Evolutionary conservation across 2,888 invertebrate genomes (phyloP), one percentile per base, ranked within the genome.

Genomic region (Gymnoscelis rufifasciata): DNA sequence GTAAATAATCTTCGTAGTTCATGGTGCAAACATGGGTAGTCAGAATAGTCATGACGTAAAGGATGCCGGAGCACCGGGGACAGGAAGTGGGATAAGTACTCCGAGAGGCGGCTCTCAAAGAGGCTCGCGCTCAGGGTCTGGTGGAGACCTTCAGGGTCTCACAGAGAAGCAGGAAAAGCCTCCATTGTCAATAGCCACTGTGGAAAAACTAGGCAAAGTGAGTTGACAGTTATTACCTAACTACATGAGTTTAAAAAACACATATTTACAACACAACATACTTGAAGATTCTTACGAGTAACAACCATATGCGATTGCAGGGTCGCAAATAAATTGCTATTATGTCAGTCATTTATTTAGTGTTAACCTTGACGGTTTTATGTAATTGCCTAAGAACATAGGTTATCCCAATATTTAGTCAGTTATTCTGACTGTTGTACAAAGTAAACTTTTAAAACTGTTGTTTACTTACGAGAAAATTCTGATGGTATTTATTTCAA

Each of bases 171-270:
- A 60, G 39, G 83, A 83, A 26, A 66, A 68, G 48, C 62, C 76
- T 1, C 88, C 89, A 49, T 89, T 90, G 19, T 92, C 92, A 43
- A 88, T 94, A 71, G 86, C 93, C 57, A 93, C 95, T 8, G 89
- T 94, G 39, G 94, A 94, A 70, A 94, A 92, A 78, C 86, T 95
- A 38, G 91, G 92, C 52, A 94, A 94, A 90, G 93, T 93, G 74
- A 75, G 70, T 57, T 31, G n/a, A 33, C 6, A 6, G 7, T 30
- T 30, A 13, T 33, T 33, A 10, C n/a, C 31, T 14, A 4, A 3
- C n/a, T n/a, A n/a, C n/a, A n/a, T n/a, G n/a, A n/a, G n/a, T n/a
- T n/a, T n/a, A n/a, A n/a, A n/a, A n/a, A n/a, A n/a, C n/a, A n/a
- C n/a, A n/a, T n/a, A n/a, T n/a, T n/a, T n/a, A n/a, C n/a, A n/a